phyloP scores from a whole-genome alignment of 2,113 vertebrate species.

The Lepidiolamprologus cunningtoni region DNA sequence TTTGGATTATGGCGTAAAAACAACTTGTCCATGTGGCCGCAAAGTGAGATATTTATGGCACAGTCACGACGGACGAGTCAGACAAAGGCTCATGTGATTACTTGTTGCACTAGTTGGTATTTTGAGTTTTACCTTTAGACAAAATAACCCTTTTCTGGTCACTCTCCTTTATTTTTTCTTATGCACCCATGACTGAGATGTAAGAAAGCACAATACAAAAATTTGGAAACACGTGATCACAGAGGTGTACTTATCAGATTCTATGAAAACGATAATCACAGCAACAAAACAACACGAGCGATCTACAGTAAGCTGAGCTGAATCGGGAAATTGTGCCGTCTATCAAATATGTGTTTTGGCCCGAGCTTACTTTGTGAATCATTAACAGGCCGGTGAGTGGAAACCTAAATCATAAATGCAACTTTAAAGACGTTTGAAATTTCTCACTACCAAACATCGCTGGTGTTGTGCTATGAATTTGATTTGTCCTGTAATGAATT shows the following conservation, averaged over 20 bases:
- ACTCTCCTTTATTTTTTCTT: neutral
- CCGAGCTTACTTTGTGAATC: neutral
- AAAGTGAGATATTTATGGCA: neutral
- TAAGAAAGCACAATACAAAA: neutral
- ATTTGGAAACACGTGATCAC: neutral
- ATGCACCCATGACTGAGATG: neutral
- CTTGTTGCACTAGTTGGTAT: neutral
- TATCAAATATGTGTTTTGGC: neutral
- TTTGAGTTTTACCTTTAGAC: neutral
- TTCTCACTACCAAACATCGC: neutral
- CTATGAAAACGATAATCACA: neutral
- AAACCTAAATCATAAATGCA: neutral
- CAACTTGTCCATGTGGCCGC: neutral
- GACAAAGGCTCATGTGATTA: neutral
- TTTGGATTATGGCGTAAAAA: neutral
- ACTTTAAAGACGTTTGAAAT: neutral
- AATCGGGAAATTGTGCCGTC: neutral
- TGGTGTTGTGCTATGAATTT: neutral
- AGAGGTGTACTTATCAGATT: neutral
- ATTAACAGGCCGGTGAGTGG: neutral
- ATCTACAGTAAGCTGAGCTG: neutral
- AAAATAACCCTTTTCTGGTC: neutral
- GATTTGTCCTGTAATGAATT: neutral
- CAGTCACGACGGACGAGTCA: neutral
- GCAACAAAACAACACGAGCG: neutral